Evolutionary conservation across 2,113 vertebrate species (phyloP), one percentile per base, ranked within the genome.

Genomic region (Halichoeres trimaculatus): DNA sequence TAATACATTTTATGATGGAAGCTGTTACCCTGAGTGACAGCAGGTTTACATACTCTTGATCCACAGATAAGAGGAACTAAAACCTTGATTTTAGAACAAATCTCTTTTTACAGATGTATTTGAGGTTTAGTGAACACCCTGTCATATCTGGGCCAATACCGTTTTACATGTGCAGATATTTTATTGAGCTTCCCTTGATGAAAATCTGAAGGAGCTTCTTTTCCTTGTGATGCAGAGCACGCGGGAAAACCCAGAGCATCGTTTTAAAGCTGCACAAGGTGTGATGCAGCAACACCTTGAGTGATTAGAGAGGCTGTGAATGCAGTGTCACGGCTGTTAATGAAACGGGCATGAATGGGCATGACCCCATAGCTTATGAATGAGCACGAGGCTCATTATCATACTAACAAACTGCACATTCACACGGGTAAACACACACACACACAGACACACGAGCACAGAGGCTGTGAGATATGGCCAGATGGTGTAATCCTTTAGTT

Each of bases 401-500:
- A 36, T 61, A 48, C 38, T 41, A 40, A 41, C 19, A 34, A 65
- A 10, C 65, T 12, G 9, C 43, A 10, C 22, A 45, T 45, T 52
- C 0, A 45, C 48, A 58, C 52, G 38, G 58, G 53, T 9, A n/a
- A 56, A 35, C 62, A 55, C 71, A 57, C 20, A 75, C 35, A 30
- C 55, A 53, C 16, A 61, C 14, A 8, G 56, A 60, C 36, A 16
- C 24, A 5, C 12, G 20, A 19, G 35, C n/a, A 14, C 45, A 48
- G 19, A 2, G 10, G 5, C 43, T 24, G 64, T 34, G 43, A 8
- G 70, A 83, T 58, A 35, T 71, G 77, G 70, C 72, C 90, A 93
- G 90, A 93, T 93, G 88, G 87, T 88, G 81, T 92, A 92, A 92
- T 92, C 90, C 87, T 78, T 80, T 70, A 41, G 76, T 88, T 89